Conservation (phyloP, 2,888 invertebrate species). For the Himalopsyche kuldschensis region DNA sequence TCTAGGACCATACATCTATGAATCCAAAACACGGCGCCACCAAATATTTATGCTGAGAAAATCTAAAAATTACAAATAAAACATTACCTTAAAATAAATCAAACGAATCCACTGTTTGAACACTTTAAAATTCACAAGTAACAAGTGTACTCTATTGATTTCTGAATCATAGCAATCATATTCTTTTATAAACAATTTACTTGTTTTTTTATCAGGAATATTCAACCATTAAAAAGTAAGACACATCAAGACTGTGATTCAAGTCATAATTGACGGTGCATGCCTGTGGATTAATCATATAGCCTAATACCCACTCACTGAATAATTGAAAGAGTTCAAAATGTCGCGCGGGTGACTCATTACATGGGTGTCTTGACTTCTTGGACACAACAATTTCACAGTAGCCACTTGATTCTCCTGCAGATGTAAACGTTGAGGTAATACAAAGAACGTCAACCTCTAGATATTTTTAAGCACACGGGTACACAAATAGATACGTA, state of each 20-base stretch:
- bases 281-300: not conserved
- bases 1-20: no score
- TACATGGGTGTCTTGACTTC: not conserved
- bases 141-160: no score
- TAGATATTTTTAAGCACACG: not conserved
- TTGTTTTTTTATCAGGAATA: no score
- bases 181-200: no score
- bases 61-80: no score
- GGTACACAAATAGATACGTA: no score
- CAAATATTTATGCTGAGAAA: no score
- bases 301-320: not conserved
- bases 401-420: not conserved
- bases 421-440: not conserved
- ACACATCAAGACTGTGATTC: not conserved
- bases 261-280: not conserved
- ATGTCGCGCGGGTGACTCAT: not conserved
- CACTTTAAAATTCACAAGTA: no score
- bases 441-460: not conserved
- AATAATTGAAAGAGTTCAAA: not conserved
- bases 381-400: not conserved
- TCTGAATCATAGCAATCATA: no score
- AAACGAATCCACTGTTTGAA: no score
- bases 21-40: no score
- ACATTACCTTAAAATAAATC: no score
- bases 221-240: not conserved